Base-by-base conservation (phyloP, 2,888 invertebrate species). In the Rhimphoctona megacephalus region DNA sequence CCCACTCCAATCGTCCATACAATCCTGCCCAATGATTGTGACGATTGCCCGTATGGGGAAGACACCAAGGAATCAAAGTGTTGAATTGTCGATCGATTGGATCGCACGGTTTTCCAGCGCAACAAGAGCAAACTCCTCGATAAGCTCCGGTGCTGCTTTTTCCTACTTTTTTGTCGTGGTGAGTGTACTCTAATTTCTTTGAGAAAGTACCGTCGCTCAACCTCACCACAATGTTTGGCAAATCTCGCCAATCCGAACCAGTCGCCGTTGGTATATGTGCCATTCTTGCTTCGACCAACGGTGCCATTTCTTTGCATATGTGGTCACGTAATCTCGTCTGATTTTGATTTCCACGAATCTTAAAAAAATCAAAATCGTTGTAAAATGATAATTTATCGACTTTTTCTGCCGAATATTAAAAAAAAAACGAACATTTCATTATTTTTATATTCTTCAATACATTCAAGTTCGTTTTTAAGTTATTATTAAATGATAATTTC, bases 1-100 rank as follows among this genome's bases (percentile, higher is more conserved):
- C 96, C 97, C 97, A 98, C 87, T 97, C 96, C 17, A 98, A 94
- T 49, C 98, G 96, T 5, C 97, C 98, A 92, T 98, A 98, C 52
- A 98, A 95, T 0, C 98, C 98, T 0, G 97, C 96, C 98, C 98
- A 98, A 94, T 98, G 95, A 94, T 97, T 97, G 94, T 98, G 97
- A 25, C 98, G 94, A 94, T 98, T 97, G 73, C 96, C 97, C 1
- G 98, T 98, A 94, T 98, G 98, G 14, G 98, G 98, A 89, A 98
- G 95, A 92, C 98, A 98, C 98, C 98, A 98, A 0, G 98, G 98
- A 79, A 98, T 97, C 86, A 98, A 95, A 6, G 98, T 98, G 94
- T 97, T 97, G 93, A 96, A 96, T 95, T 98, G 98, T 85, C 96
- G 96, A 94, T 97, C 97, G 87, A 95, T 94, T 0, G 96, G 95